These are phyloP conservation scores for Embidobia sp. DNA, from an alignment of 2,888 invertebrate genomes.

Conservation along the genomic window DNA sequence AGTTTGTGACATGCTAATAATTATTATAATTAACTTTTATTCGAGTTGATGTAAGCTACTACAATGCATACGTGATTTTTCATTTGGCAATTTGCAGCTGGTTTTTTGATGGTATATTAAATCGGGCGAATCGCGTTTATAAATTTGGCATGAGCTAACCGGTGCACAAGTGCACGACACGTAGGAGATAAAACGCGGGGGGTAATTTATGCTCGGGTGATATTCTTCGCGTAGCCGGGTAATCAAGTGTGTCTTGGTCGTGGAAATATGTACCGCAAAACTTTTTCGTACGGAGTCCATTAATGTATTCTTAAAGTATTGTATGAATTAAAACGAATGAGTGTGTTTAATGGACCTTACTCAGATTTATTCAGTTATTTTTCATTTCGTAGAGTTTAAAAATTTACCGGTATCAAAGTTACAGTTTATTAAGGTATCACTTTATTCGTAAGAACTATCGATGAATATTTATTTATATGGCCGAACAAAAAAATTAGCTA, in stretches of 20 bases:
- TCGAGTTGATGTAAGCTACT: too few species aligned
- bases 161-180: conserved; percentile 3
- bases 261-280: conserved; percentile 26
- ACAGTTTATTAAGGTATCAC: too few species aligned
- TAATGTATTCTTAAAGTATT: conserved; percentile 18
- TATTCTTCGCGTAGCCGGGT: conserved; percentile 21
- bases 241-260: conserved; percentile 27
- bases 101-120: conserved; percentile 22
- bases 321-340: conserved; percentile 19
- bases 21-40: too few species aligned
- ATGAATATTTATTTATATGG: too few species aligned
- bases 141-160: conserved; percentile 15
- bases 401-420: too few species aligned
- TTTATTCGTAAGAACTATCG: too few species aligned
- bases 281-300: conserved; percentile 5
- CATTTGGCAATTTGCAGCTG: background rate
- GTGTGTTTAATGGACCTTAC: background rate
- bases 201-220: conserved; percentile 25
- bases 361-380: conserved; percentile 13
- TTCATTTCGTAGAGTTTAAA: too few species aligned
- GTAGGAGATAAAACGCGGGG: conserved; percentile 20
- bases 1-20: too few species aligned
- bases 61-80: background rate
- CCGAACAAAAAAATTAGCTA: too few species aligned
- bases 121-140: conserved; percentile 9